A percentile compares a stretch with the other conserved stretches of the same genome.
These are phyloP conservation scores for Meghimatium bilineatum DNA, from an alignment of 2,888 invertebrate genomes.

Conservation along the genomic window DNA sequence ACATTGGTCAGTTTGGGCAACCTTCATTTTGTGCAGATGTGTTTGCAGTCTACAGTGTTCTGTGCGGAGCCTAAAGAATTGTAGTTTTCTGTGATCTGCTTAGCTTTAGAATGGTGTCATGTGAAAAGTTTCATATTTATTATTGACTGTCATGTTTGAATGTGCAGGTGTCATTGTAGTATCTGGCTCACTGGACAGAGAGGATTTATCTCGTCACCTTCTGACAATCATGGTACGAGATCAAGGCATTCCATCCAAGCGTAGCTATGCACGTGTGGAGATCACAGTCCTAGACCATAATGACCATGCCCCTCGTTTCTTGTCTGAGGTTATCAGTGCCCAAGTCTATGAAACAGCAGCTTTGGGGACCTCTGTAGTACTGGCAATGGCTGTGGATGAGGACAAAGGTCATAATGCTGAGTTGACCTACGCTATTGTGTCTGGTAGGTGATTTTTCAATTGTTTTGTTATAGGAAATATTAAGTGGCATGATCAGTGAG, in stretches of 20 bases:
- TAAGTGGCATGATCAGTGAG: too few relatives aligned
- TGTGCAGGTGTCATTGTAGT: constrained; percentile 79
- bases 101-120: too few relatives aligned
- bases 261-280: constrained; percentile 87
- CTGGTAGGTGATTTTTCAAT: constrained; percentile 79
- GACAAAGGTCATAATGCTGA: constrained; percentile 88
- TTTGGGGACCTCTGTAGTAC: constrained; percentile 80
- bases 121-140: too few relatives aligned
- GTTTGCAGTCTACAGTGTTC: too few relatives aligned
- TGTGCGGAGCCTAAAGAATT: too few relatives aligned
- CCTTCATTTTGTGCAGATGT: too few relatives aligned
- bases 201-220: constrained; percentile 88
- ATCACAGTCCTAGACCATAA: constrained; percentile 91
- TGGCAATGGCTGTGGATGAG: constrained; percentile 89
- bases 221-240: constrained; percentile 93
- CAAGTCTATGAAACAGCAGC: constrained; percentile 74
- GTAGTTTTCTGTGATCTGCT: too few relatives aligned
- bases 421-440: constrained; percentile 89
- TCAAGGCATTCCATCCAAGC: constrained; percentile 90
- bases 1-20: too few relatives aligned
- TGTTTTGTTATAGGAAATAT: too few relatives aligned
- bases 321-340: constrained; percentile 85
- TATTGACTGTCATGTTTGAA: neutral
- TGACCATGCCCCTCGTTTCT: constrained; percentile 93
- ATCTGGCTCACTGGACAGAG: constrained; percentile 87